Conservation (phyloP, 2,797 vertebrate species). For the Eidolon dupreanum region DNA sequence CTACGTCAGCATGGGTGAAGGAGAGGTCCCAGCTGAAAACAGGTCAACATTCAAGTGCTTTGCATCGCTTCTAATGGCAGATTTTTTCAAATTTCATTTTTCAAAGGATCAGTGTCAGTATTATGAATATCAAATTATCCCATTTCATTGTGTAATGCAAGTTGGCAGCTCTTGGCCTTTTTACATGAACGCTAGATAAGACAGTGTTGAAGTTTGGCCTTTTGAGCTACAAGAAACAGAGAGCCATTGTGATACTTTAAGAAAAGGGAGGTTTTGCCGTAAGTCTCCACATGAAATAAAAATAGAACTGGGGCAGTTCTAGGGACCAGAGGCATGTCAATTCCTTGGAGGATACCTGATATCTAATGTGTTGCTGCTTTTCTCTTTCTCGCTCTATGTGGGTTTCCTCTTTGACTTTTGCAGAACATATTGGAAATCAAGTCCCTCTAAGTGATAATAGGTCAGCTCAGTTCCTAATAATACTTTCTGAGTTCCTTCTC, state of each 20-base stretch:
- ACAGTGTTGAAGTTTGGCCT: background rate
- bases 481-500: slow-evolving; percentile 1
- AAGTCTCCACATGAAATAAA: background rate
- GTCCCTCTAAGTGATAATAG: background rate
- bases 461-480: background rate
- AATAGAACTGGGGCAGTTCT: background rate
- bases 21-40: background rate
- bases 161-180: slow-evolving; percentile 31
- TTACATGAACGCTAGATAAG: background rate
- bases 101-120: slow-evolving; percentile 25
- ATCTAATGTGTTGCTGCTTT: background rate
- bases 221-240: background rate
- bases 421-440: background rate
- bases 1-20: background rate
- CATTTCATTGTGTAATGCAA: background rate
- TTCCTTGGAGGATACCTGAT: background rate
- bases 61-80: background rate
- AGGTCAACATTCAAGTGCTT: background rate
- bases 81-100: slow-evolving; percentile 42
- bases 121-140: slow-evolving; percentile 31
- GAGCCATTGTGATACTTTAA: background rate
- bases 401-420: background rate
- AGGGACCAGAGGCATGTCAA: background rate
- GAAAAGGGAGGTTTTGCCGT: background rate
- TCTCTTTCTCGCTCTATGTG: background rate